phyloP scores from a whole-genome alignment of 2,888 invertebrate genomes.

The Brachycybe producta region DNA sequence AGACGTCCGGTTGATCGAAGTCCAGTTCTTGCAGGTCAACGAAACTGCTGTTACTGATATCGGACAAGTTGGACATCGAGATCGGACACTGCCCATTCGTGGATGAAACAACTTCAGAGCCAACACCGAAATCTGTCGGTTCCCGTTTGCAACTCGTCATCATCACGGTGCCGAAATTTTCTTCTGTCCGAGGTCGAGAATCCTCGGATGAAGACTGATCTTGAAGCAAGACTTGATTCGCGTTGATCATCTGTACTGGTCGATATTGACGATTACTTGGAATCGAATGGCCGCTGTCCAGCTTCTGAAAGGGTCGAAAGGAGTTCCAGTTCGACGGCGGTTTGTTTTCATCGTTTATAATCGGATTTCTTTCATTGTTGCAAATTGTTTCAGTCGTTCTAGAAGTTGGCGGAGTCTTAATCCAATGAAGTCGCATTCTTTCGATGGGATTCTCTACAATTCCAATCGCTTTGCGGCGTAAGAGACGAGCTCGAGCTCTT shows the following conservation, averaged over 20 bases:
- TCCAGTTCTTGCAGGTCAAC: background rate
- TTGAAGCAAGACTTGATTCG: background rate
- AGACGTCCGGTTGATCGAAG: background rate
- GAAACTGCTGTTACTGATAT: constrained; percentile 13
- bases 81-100: background rate
- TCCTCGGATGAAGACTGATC: background rate
- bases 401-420: background rate
- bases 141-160: background rate
- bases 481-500: constrained; percentile 3
- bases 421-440: constrained; percentile 10
- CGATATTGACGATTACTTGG: too few relatives aligned
- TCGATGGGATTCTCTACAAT: constrained; percentile 15
- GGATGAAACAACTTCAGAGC: background rate
- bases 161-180: background rate
- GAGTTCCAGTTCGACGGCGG: background rate
- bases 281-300: too few relatives aligned
- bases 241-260: background rate
- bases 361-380: background rate
- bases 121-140: background rate
- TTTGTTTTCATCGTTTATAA: background rate
- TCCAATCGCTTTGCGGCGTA: constrained; percentile 4
- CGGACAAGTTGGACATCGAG: constrained; percentile 2
- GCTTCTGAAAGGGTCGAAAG: background rate
- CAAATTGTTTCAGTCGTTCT: background rate
- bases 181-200: background rate